These are phyloP conservation scores for Pampus argenteus DNA, from an alignment of 2,797 vertebrate genomes.

Conservation along the genomic window DNA sequence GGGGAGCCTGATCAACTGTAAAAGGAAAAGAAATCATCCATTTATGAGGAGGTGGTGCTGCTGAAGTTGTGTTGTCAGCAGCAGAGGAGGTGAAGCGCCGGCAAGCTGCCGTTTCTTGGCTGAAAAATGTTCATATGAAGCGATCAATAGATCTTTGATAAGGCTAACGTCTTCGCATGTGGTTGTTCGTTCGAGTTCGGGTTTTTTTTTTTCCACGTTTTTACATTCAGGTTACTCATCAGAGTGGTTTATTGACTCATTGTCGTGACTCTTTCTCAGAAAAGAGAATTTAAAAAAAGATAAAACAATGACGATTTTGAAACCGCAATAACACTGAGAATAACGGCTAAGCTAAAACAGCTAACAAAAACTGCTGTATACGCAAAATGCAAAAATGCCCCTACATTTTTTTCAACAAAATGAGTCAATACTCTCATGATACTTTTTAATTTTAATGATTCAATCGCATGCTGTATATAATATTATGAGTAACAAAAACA, in stretches of 20 bases:
- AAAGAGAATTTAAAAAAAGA: background rate
- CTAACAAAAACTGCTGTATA: too few species aligned
- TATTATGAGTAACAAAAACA: background rate
- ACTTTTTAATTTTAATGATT: background rate
- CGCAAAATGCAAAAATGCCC: too few species aligned
- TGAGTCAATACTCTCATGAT: too few species aligned
- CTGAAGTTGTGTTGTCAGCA: slow-evolving; percentile 71
- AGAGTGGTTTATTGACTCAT: slow-evolving; percentile 19
- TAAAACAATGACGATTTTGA: slow-evolving; percentile 8
- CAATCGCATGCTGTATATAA: background rate
- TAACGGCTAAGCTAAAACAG: too few species aligned
- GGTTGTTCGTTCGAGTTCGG: slow-evolving; percentile 48
- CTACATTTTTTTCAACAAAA: too few species aligned
- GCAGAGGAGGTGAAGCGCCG: slow-evolving; percentile 53
- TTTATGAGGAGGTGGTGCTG: slow-evolving; percentile 65
- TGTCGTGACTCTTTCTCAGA: slow-evolving; percentile 9
- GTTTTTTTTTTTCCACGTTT: too few species aligned
- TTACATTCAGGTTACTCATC: slow-evolving; percentile 30
- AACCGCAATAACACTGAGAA: too few species aligned
- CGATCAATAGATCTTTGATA: slow-evolving; percentile 73
- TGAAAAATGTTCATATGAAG: slow-evolving; percentile 59
- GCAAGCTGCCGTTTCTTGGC: slow-evolving; percentile 45
- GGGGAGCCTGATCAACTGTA: slow-evolving; percentile 70
- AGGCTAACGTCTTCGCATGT: slow-evolving; percentile 42
- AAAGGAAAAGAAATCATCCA: slow-evolving; percentile 64